A percentile compares a stretch with the other conserved stretches of the same genome.
Conservation (phyloP, 2,797 vertebrate genomes). For the Periparus ater region DNA sequence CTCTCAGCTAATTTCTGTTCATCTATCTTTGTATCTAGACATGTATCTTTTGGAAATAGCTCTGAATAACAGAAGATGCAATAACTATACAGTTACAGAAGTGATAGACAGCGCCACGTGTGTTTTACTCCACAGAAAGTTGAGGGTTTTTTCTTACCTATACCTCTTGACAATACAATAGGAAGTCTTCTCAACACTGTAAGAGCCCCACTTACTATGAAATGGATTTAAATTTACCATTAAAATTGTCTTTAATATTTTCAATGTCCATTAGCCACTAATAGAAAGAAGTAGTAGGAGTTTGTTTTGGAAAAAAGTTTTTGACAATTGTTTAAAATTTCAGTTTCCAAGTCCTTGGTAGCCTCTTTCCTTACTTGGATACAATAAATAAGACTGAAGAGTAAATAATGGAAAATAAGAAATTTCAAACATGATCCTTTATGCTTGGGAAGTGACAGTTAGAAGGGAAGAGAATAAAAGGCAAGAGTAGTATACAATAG, state of each 20-base stretch:
- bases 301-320: neutral
- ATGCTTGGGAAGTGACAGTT: neutral
- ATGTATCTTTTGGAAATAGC: neutral
- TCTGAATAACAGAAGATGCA: neutral
- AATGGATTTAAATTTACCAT: neutral
- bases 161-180: neutral
- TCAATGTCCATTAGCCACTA: neutral
- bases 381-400: neutral
- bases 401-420: neutral
- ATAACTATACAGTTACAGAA: conserved; percentile 14
- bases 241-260: neutral
- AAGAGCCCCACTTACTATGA: neutral
- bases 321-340: neutral
- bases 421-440: neutral
- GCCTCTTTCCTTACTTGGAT: neutral
- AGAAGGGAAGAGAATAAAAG: neutral
- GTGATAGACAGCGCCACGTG: neutral
- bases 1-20: neutral
- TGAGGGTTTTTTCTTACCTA: neutral
- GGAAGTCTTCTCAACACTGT: neutral
- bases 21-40: neutral
- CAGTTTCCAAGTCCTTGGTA: neutral
- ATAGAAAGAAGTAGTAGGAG: neutral
- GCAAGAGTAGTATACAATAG: neutral
- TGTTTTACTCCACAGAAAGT: neutral